phyloP scores from a whole-genome alignment of 2,797 vertebrate species.

The Salarias fasciatus region DNA sequence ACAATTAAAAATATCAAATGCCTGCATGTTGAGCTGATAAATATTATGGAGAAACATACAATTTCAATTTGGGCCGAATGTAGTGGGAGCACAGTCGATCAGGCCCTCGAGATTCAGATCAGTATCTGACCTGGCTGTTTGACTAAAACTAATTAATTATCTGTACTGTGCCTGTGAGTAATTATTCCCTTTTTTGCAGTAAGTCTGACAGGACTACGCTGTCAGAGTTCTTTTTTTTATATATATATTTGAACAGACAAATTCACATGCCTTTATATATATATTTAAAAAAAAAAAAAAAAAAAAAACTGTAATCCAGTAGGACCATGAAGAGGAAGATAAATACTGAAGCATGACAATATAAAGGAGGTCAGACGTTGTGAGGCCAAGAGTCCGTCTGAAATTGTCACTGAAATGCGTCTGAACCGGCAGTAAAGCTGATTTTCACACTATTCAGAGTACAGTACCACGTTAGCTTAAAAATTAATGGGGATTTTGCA shows the following conservation, averaged over 20 bases:
- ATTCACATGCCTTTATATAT: slow-evolving; percentile 7
- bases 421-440: slow-evolving; percentile 54
- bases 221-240: slow-evolving; percentile 3
- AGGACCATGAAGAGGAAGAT: slow-evolving; percentile 15
- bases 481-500: slow-evolving; percentile 75
- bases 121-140: no score
- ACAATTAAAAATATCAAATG: no score
- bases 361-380: slow-evolving; percentile 35
- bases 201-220: slow-evolving; percentile 4
- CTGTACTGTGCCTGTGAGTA: no score
- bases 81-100: no score
- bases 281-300: not conserved
- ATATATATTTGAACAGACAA: not conserved
- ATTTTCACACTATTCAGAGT: slow-evolving; percentile 48
- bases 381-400: slow-evolving; percentile 40
- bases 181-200: no score
- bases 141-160: no score
- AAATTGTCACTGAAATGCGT: slow-evolving; percentile 35
- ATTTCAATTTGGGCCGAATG: no score
- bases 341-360: slow-evolving; percentile 22
- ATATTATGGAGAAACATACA: no score
- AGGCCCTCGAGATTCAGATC: no score
- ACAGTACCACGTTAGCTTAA: slow-evolving; percentile 66
- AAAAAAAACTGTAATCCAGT: slow-evolving; percentile 18
- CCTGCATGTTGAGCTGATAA: no score